phyloP scores from a whole-genome alignment of 2,797 vertebrate species.

The Pantherophis vulpinus region DNA sequence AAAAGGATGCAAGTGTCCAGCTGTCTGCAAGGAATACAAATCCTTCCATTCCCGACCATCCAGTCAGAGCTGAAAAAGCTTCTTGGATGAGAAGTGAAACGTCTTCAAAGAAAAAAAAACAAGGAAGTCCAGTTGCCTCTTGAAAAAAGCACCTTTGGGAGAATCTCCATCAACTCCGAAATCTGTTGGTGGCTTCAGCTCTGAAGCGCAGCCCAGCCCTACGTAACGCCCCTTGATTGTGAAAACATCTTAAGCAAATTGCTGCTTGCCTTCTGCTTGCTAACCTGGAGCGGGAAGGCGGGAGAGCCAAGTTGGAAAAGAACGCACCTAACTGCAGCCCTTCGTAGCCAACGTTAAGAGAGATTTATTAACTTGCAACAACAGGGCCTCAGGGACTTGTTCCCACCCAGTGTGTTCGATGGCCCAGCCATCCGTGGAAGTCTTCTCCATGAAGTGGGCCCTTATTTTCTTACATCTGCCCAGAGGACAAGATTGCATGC shows the following conservation, averaged over 20 bases:
- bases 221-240: neutral
- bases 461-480: neutral
- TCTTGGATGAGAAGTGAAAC: too few species aligned
- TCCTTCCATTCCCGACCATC: too few species aligned
- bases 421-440: neutral
- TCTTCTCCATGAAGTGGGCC: neutral
- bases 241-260: neutral
- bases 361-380: neutral
- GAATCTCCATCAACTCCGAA: too few species aligned
- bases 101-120: too few species aligned
- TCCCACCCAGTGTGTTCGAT: neutral
- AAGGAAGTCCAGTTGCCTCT: too few species aligned
- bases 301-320: neutral
- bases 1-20: too few species aligned
- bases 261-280: neutral
- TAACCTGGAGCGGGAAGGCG: neutral
- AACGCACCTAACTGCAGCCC: neutral
- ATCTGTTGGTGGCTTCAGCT: neutral
- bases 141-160: too few species aligned
- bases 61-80: too few species aligned
- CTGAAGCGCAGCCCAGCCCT: neutral
- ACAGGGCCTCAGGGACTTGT: neutral
- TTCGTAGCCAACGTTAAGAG: neutral
- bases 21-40: too few species aligned
- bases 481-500: too few species aligned